phyloP scores from a whole-genome alignment of 2,113 vertebrate genomes.

The Plecturocebus donacophilus region DNA sequence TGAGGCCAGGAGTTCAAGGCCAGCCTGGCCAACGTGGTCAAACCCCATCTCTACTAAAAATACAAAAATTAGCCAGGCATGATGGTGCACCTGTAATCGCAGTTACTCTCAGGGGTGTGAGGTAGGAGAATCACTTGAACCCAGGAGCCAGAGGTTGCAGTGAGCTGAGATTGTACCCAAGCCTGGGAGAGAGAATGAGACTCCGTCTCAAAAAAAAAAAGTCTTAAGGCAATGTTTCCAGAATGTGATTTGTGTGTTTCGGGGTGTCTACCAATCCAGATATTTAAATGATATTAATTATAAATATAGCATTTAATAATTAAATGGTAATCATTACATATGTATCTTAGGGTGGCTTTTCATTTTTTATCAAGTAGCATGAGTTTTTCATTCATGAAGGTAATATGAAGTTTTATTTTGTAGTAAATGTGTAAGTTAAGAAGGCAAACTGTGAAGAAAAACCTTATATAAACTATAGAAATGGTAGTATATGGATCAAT shows the following conservation, averaged over 20 bases:
- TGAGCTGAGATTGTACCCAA: too few relatives aligned
- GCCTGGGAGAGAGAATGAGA: too few relatives aligned
- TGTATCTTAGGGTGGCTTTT: not conserved
- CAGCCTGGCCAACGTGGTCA: too few relatives aligned
- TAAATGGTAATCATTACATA: fast-evolving
- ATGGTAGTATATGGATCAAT: fast-evolving
- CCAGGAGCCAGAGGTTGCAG: too few relatives aligned
- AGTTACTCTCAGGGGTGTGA: too few relatives aligned
- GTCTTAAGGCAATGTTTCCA: fast-evolving
- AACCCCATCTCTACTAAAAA: too few relatives aligned
- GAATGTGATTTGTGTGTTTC: fast-evolving
- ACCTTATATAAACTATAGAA: fast-evolving
- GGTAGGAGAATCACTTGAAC: too few relatives aligned
- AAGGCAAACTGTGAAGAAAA: not conserved
- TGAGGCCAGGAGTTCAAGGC: too few relatives aligned
- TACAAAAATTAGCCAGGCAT: too few relatives aligned
- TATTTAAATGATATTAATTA: not conserved
- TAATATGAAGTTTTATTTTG: not conserved
- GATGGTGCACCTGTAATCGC: too few relatives aligned
- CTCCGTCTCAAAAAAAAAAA: too few relatives aligned
- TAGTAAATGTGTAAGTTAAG: not conserved
- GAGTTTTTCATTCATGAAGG: not conserved
- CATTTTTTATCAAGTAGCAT: not conserved
- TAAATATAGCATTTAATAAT: too few relatives aligned
- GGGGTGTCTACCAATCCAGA: fast-evolving